Conservation (phyloP, 1,140 invertebrate genomes). For the Hypsibius dujardini region DNA sequence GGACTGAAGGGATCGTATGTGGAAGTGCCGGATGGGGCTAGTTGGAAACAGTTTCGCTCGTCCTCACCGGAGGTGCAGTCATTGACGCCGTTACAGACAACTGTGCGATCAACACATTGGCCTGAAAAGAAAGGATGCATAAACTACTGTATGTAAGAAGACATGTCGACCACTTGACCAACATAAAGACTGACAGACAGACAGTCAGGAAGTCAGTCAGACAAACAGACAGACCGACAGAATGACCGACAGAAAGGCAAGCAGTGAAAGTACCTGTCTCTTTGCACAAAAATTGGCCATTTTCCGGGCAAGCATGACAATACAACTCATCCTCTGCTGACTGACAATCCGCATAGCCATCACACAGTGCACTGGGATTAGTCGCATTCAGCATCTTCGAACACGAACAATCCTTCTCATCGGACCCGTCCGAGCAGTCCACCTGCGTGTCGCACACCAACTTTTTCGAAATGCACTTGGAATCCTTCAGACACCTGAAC, state of each 20-base stretch:
- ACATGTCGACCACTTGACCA: no score
- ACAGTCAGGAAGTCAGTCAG: no score
- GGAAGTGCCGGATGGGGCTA: neutral
- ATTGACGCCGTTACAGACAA: constrained; percentile 34
- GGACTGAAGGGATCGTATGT: constrained; percentile 4
- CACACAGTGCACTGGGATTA: neutral
- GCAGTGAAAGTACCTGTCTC: neutral
- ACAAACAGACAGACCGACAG: constrained; percentile 30
- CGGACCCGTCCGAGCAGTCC: constrained; percentile 45
- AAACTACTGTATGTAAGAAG: no score
- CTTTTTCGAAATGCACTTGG: neutral
- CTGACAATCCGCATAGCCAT: constrained; percentile 14
- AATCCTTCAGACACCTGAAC: constrained; percentile 2
- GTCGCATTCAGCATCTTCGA: constrained; percentile 25
- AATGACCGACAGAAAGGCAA: constrained; percentile 25
- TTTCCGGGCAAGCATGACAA: constrained; percentile 4
- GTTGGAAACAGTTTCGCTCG: constrained; percentile 45
- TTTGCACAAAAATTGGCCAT: constrained; percentile 14
- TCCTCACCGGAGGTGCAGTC: constrained; percentile 65
- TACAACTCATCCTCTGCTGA: constrained; percentile 12
- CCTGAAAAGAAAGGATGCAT: neutral
- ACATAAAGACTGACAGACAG: no score
- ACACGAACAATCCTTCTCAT: constrained; percentile 40
- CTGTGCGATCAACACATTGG: neutral
- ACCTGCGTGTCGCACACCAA: constrained; percentile 3